Evolutionary conservation across 2,888 invertebrate species (phyloP), one percentile per base, ranked within the genome.

Genomic region (Stegana nigrithorax): DNA sequence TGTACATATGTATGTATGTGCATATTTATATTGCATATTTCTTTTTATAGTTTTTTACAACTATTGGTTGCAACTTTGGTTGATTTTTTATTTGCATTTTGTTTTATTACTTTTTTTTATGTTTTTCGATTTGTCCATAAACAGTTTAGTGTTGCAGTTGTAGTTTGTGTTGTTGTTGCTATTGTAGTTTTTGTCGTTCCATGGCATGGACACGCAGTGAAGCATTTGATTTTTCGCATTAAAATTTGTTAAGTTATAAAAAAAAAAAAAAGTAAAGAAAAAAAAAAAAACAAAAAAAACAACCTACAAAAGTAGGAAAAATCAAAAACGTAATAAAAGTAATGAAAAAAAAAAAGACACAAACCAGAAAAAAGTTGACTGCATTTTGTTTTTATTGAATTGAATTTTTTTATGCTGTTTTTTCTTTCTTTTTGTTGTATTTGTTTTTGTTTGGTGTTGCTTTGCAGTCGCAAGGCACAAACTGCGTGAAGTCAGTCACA

Each of bases 141-240:
- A n/a, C n/a, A n/a, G n/a, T n/a, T n/a, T n/a, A n/a, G n/a, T n/a
- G n/a, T n/a, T n/a, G n/a, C n/a, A n/a, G n/a, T n/a, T n/a, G n/a
- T n/a, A n/a, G n/a, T n/a, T n/a, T n/a, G n/a, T n/a, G n/a, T 45
- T 29, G 45, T 19, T 45, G 42, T 45, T 45, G 21, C 12, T 45
- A 21, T 47, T 23, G 26, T 23, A 26, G 26, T 55, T 10, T 25
- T 36, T 55, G 32, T 23, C 19, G 53, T 55, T 55, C 53, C 53
- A 36, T 32, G 32, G 23, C 36, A 55, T 36, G 36, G n/a, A 36
- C 21, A 55, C 32, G 32, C 53, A 55, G 32, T 32, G 53, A 32
- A 55, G 53, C 53, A 55, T 55, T 36, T 55, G 36, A 55, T 29
- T 29, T 44, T 14, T 19, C n/a, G n/a, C n/a, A n/a, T n/a, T n/a